Base-by-base conservation (phyloP, 1,140 invertebrate genomes). In the Odontomachus brunneus region DNA sequence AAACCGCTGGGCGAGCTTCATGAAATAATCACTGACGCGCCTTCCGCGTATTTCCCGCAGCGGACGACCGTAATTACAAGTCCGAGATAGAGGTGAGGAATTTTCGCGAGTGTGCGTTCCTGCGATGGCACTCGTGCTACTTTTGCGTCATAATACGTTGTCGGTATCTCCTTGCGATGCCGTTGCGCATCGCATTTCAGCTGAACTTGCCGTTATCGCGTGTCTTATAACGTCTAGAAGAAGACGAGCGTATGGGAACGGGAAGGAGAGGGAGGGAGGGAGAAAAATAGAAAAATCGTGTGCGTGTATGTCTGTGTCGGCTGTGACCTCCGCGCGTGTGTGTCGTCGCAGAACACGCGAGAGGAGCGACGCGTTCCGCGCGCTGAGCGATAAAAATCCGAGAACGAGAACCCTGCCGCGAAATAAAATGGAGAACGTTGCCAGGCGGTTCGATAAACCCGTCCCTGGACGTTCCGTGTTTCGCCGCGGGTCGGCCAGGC, bases 401-500 rank as follows among this genome's bases (percentile, higher is more conserved):
- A 71, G 51, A 78, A 57, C 74, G 74, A 67, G 49, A 78, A 71
- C 33, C 12, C 33, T 17, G 33, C 75, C 65, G 75, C 33, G 51
- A 71, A 59, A 80, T 80, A 80, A 80, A 80, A 80, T 80, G 65
- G 75, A 22, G 75, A 80, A 80, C 22, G 65, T 71, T 67, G 65
- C 51, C 24, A 59, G 74, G 53, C 44, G 71, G 55, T 44, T 80
- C 75, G 75, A 80, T 80, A 80, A 80, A 51, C 53, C 51, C 75
- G 29, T 71, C 75, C 75, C 65, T 22, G 75, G 75, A 80, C 75
- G 75, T 80, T 71, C 33, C 75, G 38, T 65, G 29, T 80, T 80
- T 80, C 33, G 65, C 65, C 53, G 75, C 63, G 51, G 63, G 75
- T 78, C 17, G 49, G 63, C 55, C 33, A 29, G 49, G 12, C 24